Evolutionary conservation across 2,888 invertebrate species (phyloP), one percentile per base, ranked within the genome.

Genomic region (Conistra vaccinii): DNA sequence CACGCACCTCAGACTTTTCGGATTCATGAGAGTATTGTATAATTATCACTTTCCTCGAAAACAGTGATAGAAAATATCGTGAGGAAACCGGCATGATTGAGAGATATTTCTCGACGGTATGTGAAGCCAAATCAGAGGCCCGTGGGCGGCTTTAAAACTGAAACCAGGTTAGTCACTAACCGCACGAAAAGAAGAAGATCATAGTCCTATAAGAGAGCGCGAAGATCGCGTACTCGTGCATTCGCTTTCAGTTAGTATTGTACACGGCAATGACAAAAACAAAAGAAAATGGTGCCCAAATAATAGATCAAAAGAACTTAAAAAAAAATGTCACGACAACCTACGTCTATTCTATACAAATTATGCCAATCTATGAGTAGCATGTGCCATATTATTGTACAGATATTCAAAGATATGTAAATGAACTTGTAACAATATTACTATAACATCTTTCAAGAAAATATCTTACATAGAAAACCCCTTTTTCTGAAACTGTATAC

Each of bases 361-460:
- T 65, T 57, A 0, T 45, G 26, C n/a, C n/a, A 39, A 42, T 51
- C 1, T 2, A 72, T 45, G 55, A 73, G 61, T 74, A 62, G 61
- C 80, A 29, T 62, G 57, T 80, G 81, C 61, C 81, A 81, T 73
- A 51, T 57, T 80, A 70, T 67, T 84, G 76, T 81, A 81, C 76
- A 84, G 81, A 35, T 83, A 69, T 67, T 51, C 29, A 63, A 67
- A 45, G 23, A 60, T 29, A 58, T 80, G 48, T 62, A 77, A 82
- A 77, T 73, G 29, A 73, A 69, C 39, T 73, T 29, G 60, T 57
- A 55, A 67, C 23, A 39, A 53, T 58, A 48, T 39, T 32, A 65
- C 32, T 7, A 6, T 17, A 39, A 58, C 32, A 61, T 62, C 26
- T 57, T 77, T 72, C 60, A 45, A 60, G 20, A 45, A 73, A 69